phyloP scores from a whole-genome alignment of 1,140 invertebrate genomes.

The Paramacrobiotus metropolitanus region DNA sequence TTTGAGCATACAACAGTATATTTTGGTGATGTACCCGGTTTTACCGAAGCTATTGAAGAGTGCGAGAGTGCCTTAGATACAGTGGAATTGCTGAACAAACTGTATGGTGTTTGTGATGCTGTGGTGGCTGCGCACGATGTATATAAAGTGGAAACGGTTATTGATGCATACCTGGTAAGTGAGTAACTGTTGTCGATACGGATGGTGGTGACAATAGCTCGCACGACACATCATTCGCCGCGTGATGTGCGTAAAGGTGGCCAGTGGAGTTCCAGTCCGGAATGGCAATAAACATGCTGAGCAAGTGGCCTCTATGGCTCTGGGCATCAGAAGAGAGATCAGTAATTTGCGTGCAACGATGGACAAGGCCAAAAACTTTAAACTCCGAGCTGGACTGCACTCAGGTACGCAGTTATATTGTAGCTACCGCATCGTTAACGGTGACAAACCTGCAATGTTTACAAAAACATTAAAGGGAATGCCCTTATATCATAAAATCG shows the following conservation, averaged over 20 bases:
- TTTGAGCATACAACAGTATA: conserved; percentile 85
- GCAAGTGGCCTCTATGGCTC: conserved; percentile 84
- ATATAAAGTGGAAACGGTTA: conserved; percentile 50
- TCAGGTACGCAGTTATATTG: conserved; percentile 37
- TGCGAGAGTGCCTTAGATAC: conserved; percentile 32
- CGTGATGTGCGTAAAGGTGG: conserved; percentile 13
- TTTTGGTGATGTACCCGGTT: conserved; percentile 95
- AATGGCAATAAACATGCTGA: conserved; percentile 74
- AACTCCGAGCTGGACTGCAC: conserved; percentile 79
- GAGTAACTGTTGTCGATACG: background rate
- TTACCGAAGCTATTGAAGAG: conserved; percentile 36
- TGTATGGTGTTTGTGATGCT: conserved; percentile 77
- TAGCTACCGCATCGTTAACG: background rate
- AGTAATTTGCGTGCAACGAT: conserved; percentile 71
- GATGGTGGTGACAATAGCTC: background rate
- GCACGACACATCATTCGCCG: background rate
- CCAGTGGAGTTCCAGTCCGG: conserved; percentile 53
- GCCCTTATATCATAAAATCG: too few species aligned
- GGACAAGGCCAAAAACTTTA: conserved; percentile 69
- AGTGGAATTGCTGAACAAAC: conserved; percentile 78
- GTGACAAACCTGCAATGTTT: background rate
- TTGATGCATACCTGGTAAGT: background rate
- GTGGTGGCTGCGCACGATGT: conserved; percentile 82
- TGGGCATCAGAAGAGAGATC: conserved; percentile 68
- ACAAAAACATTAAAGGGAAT: background rate